Evolutionary conservation across 2,113 vertebrate genomes (phyloP).

Genomic region (Argyrosomus japonicus): DNA sequence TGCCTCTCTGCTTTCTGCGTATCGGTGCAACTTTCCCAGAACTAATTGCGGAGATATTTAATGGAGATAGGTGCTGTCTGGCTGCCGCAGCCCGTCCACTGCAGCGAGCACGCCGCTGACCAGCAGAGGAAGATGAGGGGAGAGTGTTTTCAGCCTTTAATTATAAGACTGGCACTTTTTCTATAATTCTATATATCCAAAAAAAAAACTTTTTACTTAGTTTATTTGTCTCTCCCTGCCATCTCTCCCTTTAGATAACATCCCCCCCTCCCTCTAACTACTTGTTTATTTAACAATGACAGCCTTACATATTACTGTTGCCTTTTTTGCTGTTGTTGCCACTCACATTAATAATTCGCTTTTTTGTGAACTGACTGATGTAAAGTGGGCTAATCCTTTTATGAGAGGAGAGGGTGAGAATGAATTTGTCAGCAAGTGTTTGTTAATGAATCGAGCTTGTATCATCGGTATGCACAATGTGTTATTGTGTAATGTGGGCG

Average conservation of each 20-base stretch:
- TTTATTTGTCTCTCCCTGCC: conserved; percentile 35
- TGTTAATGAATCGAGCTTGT: conserved; percentile 78
- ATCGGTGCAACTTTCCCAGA: conserved; percentile 61
- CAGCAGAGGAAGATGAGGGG: not conserved
- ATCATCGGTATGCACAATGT: conserved; percentile 80
- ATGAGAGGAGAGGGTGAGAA: conserved; percentile 67
- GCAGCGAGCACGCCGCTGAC: not conserved
- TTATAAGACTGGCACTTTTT: conserved; percentile 7
- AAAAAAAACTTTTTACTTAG: not conserved
- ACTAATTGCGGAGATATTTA: conserved; percentile 62
- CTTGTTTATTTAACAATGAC: conserved; percentile 65
- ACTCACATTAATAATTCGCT: conserved; percentile 72
- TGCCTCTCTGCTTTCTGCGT: conserved; percentile 38
- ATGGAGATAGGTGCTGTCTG: conserved; percentile 46
- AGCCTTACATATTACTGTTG: conserved; percentile 55
- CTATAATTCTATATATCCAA: no score
- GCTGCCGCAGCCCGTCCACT: conserved; percentile 14
- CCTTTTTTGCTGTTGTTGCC: conserved; percentile 62
- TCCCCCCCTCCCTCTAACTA: conserved; percentile 35
- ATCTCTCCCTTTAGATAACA: conserved; percentile 39
- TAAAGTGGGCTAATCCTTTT: conserved; percentile 81
- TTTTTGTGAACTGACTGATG: conserved; percentile 76
- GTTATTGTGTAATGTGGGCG: conserved; percentile 68
- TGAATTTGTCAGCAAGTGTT: conserved; percentile 75
- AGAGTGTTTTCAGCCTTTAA: conserved; percentile 29